Evolutionary conservation across 2,797 vertebrate genomes (phyloP).

Genomic region (Okamejei kenojei): DNA sequence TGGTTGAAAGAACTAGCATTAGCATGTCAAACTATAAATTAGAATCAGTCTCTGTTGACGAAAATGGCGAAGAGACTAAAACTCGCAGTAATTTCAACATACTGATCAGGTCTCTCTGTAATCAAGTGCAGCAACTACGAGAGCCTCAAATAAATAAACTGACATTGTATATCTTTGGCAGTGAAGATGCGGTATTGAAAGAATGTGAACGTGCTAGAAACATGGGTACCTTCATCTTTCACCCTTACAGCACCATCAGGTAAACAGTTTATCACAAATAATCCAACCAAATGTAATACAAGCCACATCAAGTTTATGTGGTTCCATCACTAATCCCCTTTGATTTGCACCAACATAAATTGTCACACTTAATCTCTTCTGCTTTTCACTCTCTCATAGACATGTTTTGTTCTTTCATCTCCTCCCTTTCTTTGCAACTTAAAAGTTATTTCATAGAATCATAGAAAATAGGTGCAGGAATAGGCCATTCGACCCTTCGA

Average conservation of each 20-base stretch:
- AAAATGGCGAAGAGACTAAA: background rate
- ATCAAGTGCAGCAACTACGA: background rate
- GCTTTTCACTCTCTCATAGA: no score
- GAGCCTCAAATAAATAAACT: slow-evolving; percentile 30
- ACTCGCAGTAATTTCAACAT: background rate
- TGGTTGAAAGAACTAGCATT: background rate
- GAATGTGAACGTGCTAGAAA: slow-evolving; percentile 33
- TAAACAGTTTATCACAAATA: background rate
- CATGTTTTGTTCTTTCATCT: no score
- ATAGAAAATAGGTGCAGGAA: no score
- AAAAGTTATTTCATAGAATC: no score
- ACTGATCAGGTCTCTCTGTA: background rate
- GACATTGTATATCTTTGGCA: slow-evolving; percentile 38
- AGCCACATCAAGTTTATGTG: background rate
- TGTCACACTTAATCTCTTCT: no score
- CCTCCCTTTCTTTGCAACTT: no score
- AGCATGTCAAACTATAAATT: background rate
- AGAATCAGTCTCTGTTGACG: background rate
- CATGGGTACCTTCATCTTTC: background rate
- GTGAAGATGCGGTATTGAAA: slow-evolving; percentile 13
- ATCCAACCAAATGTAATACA: background rate
- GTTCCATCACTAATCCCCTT: no score
- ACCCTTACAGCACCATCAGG: slow-evolving; percentile 7
- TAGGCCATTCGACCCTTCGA: no score
- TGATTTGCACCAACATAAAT: no score